These are phyloP conservation scores for Heteropelma amictum DNA, from an alignment of 2,888 invertebrate species.

Conservation along the genomic window DNA sequence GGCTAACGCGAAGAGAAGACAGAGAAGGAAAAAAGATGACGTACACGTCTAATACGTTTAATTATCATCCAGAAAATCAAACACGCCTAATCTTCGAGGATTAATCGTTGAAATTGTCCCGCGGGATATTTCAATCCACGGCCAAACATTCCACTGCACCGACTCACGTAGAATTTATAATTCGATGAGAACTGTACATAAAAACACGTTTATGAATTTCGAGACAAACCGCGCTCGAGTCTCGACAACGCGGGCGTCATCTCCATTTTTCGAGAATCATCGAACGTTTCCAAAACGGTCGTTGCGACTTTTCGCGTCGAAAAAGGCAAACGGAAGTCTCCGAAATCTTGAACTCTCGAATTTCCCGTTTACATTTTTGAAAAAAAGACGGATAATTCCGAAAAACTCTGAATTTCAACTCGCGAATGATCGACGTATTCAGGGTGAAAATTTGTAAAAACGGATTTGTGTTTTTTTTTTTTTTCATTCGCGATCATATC, in stretches of 20 bases:
- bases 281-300: too few species aligned
- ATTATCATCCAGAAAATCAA: conserved; percentile 30
- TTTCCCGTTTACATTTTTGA: too few species aligned
- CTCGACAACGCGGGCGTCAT: too few species aligned
- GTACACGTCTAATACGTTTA: neutral
- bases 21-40: neutral
- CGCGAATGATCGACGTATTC: neutral
- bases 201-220: too few species aligned
- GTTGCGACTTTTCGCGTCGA: too few species aligned
- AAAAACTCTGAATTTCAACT: neutral
- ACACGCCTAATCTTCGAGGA: conserved; percentile 22
- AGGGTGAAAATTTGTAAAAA: neutral
- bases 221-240: too few species aligned
- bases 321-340: too few species aligned
- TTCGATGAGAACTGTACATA: too few species aligned
- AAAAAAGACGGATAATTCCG: too few species aligned
- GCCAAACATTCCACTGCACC: conserved; percentile 45
- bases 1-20: conserved; percentile 82
- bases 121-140: conserved; percentile 22
- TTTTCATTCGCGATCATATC: neutral
- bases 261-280: too few species aligned
- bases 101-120: conserved; percentile 30
- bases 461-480: neutral
- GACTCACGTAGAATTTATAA: conserved; percentile 60
- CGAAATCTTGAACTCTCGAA: too few species aligned